phyloP scores from a whole-genome alignment of 2,113 vertebrate species.

The Columbina picui region DNA sequence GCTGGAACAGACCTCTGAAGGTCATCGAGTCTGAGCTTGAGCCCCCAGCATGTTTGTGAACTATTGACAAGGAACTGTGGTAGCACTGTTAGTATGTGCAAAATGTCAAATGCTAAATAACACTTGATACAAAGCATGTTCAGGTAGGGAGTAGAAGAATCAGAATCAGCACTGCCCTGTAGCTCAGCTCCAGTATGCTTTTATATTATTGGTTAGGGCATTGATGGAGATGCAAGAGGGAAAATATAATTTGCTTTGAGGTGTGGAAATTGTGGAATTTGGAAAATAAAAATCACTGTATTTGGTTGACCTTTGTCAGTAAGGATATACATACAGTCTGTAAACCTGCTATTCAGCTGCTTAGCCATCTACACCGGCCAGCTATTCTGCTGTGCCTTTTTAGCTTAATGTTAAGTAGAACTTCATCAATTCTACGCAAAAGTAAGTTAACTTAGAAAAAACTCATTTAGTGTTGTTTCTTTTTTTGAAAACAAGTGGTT shows the following conservation, averaged over 20 bases:
- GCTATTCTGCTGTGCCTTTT: neutral
- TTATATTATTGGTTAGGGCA: neutral
- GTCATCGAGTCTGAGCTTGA: neutral
- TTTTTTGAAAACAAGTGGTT: neutral
- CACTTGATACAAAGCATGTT: neutral
- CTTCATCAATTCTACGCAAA: neutral
- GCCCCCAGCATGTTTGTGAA: neutral
- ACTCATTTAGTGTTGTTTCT: fast-evolving
- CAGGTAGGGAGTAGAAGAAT: neutral
- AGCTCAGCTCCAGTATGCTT: neutral
- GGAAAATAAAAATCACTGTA: neutral
- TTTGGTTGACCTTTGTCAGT: neutral
- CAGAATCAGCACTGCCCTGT: neutral
- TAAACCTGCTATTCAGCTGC: neutral
- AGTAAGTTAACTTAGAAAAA: neutral
- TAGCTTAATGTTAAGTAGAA: neutral
- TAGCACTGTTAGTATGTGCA: neutral
- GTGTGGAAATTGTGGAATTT: neutral
- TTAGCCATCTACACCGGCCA: neutral
- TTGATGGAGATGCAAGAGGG: neutral
- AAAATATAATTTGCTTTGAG: neutral
- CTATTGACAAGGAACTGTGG: neutral
- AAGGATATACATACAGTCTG: neutral
- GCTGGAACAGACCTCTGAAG: neutral
- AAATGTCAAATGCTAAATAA: fast-evolving